Evolutionary conservation across 2,888 invertebrate genomes (phyloP).

Genomic region (Chironomus tentans): DNA sequence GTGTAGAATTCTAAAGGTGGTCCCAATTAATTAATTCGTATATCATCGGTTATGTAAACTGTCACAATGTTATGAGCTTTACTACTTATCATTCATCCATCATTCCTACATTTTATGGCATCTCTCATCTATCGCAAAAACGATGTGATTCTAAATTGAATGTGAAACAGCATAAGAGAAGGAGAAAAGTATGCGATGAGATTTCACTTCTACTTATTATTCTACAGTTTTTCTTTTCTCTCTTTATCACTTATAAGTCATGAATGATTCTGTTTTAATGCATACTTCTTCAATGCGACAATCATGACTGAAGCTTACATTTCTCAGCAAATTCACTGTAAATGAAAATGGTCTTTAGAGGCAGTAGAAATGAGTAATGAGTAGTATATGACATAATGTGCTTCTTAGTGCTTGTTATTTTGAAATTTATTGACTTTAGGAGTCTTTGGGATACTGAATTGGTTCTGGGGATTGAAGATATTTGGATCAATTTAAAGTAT

Average conservation of each 20-base stretch:
- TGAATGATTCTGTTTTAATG: background rate
- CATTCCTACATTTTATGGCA: background rate
- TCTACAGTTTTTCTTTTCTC: too few species aligned
- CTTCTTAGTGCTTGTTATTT: too few species aligned
- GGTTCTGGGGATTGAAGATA: too few species aligned
- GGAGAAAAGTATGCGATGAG: background rate
- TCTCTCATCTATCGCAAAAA: background rate
- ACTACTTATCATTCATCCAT: background rate
- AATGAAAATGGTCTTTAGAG: background rate
- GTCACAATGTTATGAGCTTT: conserved; percentile 8
- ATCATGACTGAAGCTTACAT: background rate
- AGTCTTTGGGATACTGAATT: too few species aligned
- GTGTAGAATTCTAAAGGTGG: background rate
- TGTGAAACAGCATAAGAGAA: background rate
- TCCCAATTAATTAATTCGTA: conserved; percentile 5
- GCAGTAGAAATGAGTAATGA: background rate
- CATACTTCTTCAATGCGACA: background rate
- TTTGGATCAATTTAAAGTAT: too few species aligned
- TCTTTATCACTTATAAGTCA: background rate
- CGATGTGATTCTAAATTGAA: background rate
- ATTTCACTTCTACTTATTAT: too few species aligned
- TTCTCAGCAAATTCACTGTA: background rate
- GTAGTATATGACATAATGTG: background rate
- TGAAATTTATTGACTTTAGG: too few species aligned
- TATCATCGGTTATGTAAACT: background rate